Evolutionary conservation across 2,888 invertebrate genomes (phyloP).

Genomic region (Eilema sororculum): DNA sequence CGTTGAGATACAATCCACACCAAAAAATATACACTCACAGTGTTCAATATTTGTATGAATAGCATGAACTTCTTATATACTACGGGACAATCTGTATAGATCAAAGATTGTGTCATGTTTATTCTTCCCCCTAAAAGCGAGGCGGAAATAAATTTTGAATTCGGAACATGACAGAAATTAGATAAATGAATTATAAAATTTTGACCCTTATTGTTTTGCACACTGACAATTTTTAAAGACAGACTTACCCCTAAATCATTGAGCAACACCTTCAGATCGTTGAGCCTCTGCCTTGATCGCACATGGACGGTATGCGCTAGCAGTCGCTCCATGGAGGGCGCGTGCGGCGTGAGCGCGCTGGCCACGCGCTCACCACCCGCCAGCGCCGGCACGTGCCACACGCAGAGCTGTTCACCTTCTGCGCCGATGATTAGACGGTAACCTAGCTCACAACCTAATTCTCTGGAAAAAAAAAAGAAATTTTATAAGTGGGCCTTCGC

Average conservation of each 20-base stretch:
- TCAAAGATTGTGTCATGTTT: too few relatives aligned
- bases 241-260: slow-evolving; percentile 87
- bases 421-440: slow-evolving; percentile 96
- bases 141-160: too few relatives aligned
- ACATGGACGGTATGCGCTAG: slow-evolving; percentile 98
- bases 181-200: too few relatives aligned
- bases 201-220: too few relatives aligned
- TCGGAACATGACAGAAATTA: too few relatives aligned
- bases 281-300: slow-evolving; percentile 93
- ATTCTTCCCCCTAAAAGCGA: too few relatives aligned
- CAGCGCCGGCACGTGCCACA: slow-evolving; percentile 89
- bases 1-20: too few relatives aligned
- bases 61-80: too few relatives aligned
- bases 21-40: too few relatives aligned
- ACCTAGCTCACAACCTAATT: slow-evolving; percentile 94
- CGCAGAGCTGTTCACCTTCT: slow-evolving; percentile 86
- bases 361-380: slow-evolving; percentile 83
- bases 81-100: too few relatives aligned
- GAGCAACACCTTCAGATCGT: slow-evolving; percentile 93
- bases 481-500: background rate
- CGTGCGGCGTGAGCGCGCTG: slow-evolving; percentile 94
- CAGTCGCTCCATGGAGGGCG: slow-evolving; percentile 97
- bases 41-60: too few relatives aligned
- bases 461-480: slow-evolving; percentile 68
- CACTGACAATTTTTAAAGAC: background rate